Conservation (phyloP, 2,113 vertebrate species). For the Aix galericulata region DNA sequence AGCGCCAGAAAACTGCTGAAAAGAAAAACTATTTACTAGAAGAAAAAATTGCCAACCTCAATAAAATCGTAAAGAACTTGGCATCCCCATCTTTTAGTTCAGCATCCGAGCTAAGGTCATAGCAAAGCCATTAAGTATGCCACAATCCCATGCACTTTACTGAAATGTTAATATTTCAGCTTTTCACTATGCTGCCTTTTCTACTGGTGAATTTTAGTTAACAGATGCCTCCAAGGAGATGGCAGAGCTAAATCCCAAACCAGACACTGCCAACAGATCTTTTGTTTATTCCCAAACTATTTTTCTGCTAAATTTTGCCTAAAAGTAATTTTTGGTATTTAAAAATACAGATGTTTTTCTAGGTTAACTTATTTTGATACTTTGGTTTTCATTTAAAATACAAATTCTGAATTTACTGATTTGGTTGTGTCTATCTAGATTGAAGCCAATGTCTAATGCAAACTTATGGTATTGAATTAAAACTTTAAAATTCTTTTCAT, state of each 20-base stretch:
- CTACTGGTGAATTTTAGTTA: not conserved
- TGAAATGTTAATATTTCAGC: conserved; percentile 50
- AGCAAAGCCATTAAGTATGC: conserved; percentile 48
- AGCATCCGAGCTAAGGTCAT: conserved; percentile 72
- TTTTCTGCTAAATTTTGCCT: conserved; percentile 30
- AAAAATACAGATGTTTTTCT: not conserved
- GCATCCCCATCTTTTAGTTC: conserved; percentile 77
- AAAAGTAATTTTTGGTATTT: not conserved
- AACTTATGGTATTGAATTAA: not conserved
- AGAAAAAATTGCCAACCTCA: conserved; percentile 93
- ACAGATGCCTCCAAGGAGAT: not conserved
- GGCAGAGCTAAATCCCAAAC: conserved; percentile 5
- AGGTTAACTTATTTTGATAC: not conserved
- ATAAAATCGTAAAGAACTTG: conserved; percentile 89
- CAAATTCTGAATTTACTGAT: not conserved
- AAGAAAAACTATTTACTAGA: conserved; percentile 94
- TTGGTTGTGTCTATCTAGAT: not conserved
- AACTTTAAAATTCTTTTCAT: not conserved
- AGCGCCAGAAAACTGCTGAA: conserved; percentile 85
- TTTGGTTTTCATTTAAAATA: not conserved
- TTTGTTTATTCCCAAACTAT: not conserved
- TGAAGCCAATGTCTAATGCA: not conserved
- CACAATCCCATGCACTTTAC: conserved; percentile 56
- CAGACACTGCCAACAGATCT: not conserved
- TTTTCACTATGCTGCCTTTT: conserved; percentile 52